Conservation (phyloP, 1,140 invertebrate genomes). For the Cyclina sinensis region DNA sequence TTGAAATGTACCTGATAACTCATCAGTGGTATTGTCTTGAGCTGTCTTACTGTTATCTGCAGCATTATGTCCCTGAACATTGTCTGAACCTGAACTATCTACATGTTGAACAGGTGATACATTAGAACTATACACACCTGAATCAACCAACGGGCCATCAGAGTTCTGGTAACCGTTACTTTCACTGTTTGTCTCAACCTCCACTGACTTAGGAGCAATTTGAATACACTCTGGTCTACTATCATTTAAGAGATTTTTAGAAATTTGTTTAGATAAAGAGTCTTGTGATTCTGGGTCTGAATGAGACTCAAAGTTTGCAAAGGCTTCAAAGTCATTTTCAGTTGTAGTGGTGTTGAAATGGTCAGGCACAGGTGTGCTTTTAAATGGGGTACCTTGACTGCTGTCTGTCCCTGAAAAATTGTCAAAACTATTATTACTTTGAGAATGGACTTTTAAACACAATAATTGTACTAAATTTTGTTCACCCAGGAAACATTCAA, state of each 20-base stretch:
- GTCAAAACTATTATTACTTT: not conserved
- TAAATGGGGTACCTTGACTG: not conserved
- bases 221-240: not conserved
- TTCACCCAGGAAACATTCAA: too few species aligned
- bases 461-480: too few species aligned
- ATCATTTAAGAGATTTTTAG: not conserved
- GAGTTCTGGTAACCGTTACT: not conserved
- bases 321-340: not conserved
- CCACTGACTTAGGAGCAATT: not conserved
- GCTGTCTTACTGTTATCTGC: not conserved
- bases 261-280: not conserved
- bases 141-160: slow-evolving; percentile 69
- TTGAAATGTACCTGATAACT: not conserved
- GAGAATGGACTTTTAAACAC: too few species aligned
- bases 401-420: not conserved
- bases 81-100: not conserved
- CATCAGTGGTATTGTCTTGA: not conserved
- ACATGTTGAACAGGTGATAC: slow-evolving; percentile 74
- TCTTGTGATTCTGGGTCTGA: not conserved
- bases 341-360: not conserved
- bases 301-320: slow-evolving; percentile 18
- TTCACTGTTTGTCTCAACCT: not conserved
- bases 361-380: not conserved
- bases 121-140: slow-evolving; percentile 78
- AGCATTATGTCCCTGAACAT: not conserved